Evolutionary conservation across 2,797 vertebrate genomes (phyloP), one percentile per base, ranked within the genome.

Genomic region (Siniperca obscura): DNA sequence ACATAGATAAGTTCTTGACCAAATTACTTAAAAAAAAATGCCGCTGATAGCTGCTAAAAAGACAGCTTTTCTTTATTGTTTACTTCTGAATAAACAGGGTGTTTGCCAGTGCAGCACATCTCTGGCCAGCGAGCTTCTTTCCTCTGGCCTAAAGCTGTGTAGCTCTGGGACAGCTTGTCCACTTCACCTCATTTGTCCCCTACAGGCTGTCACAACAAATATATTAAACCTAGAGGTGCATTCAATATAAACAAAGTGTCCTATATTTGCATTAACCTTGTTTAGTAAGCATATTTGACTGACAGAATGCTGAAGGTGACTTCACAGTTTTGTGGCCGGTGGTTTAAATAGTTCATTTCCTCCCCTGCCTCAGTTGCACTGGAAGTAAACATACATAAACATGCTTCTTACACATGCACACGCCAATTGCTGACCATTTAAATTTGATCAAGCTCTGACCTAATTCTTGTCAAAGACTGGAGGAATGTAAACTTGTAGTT

Each of bases 71-170:
- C 4, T 6, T 5, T 1, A 34, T 83, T 82, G 82, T 91, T 90
- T 86, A 84, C 79, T 66, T 83, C n/a, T 67, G 60, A 79, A 76
- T 78, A 68, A 87, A 66, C 69, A 13, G 34, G 55, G 17, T 76
- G 55, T 64, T 70, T 86, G 83, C 84, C 87, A 87, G 22, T 3
- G 4, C n/a, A 70, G 78, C 82, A 78, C 85, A 75, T 93, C 83
- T 86, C 81, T 78, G 53, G 50, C 46, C 76, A 69, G 44, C 60
- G 17, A 74, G 78, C 62, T 71, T 77, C 42, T 83, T 76, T 80
- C 50, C 72, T 60, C 46, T 0, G 19, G 25, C 66, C 72, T 27
- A 38, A 62, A 70, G 73, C 86, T 65, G 25, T 66, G 77, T 19
- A 30, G 56, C 74, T 66, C 75, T 40, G 40, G 80, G 79, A 82